Conservation (phyloP, 2,797 vertebrate genomes). For the Leptodactylus fallax region DNA sequence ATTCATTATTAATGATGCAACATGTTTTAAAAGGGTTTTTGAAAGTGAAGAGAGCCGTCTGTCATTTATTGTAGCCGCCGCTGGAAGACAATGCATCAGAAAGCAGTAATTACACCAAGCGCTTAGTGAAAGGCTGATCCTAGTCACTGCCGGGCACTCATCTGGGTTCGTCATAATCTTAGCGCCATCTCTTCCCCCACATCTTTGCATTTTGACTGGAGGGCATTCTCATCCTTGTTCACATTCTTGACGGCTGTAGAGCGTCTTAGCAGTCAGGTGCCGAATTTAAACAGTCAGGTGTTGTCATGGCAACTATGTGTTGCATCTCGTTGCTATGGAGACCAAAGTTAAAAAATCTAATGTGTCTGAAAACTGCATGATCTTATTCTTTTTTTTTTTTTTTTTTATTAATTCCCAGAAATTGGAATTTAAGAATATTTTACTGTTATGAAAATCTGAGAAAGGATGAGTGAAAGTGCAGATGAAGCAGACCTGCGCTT, state of each 20-base stretch:
- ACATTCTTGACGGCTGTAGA: slow-evolving; percentile 52
- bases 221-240: slow-evolving; percentile 59
- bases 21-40: background rate
- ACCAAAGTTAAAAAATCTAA: slow-evolving; percentile 81
- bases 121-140: background rate
- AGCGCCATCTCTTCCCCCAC: background rate
- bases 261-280: slow-evolving; percentile 77
- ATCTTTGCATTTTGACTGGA: slow-evolving; percentile 41
- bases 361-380: slow-evolving; percentile 74
- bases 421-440: background rate
- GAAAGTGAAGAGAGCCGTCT: background rate
- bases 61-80: background rate
- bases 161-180: slow-evolving; percentile 12
- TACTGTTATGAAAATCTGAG: background rate
- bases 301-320: slow-evolving; percentile 81
- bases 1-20: background rate
- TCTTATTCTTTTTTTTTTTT: slow-evolving; percentile 68
- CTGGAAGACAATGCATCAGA: slow-evolving; percentile 15
- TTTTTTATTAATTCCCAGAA: background rate
- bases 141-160: background rate
- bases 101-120: slow-evolving; percentile 7
- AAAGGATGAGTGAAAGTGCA: too few relatives aligned
- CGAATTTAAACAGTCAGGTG: slow-evolving; percentile 80
- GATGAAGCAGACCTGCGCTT: background rate
- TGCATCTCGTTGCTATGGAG: slow-evolving; percentile 80